Evolutionary conservation across 2,113 vertebrate genomes (phyloP).

Genomic region (Recurvirostra avosetta): DNA sequence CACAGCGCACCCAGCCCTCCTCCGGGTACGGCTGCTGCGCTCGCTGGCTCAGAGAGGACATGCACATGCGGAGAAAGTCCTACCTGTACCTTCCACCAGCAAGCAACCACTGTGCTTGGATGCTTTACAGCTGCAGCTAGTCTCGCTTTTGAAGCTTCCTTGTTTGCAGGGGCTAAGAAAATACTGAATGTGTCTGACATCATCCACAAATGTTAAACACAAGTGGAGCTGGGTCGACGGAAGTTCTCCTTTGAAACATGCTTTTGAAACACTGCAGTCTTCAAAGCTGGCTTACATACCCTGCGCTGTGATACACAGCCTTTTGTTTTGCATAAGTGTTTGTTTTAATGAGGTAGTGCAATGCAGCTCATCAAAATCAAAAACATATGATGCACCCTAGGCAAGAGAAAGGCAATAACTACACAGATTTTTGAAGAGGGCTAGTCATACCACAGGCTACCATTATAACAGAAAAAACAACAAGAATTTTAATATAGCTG

Average conservation of each 20-base stretch:
- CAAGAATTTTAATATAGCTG: conserved; percentile 83
- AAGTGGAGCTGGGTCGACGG: background rate
- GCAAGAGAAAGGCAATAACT: conserved; percentile 78
- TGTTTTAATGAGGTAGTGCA: conserved; percentile 75
- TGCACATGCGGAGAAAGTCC: background rate
- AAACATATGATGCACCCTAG: conserved; percentile 80
- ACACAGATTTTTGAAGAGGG: conserved; percentile 72
- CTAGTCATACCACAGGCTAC: conserved; percentile 80
- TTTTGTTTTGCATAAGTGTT: conserved; percentile 68
- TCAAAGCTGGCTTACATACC: conserved; percentile 22
- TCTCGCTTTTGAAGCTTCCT: background rate
- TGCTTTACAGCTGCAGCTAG: background rate
- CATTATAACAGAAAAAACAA: conserved; percentile 78
- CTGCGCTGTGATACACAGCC: conserved; percentile 11
- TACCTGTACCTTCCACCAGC: background rate
- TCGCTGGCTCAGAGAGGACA: background rate
- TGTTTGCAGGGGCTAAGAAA: background rate
- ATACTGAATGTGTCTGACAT: background rate
- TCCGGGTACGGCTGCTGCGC: background rate
- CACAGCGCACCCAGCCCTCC: accelerated
- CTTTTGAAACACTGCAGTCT: conserved; percentile 41
- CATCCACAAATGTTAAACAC: background rate
- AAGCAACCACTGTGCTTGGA: background rate
- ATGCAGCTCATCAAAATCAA: conserved; percentile 63
- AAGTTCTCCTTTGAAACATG: conserved; percentile 10